Evolutionary conservation across 2,888 invertebrate species (phyloP).

Genomic region (Lycia hirtaria): DNA sequence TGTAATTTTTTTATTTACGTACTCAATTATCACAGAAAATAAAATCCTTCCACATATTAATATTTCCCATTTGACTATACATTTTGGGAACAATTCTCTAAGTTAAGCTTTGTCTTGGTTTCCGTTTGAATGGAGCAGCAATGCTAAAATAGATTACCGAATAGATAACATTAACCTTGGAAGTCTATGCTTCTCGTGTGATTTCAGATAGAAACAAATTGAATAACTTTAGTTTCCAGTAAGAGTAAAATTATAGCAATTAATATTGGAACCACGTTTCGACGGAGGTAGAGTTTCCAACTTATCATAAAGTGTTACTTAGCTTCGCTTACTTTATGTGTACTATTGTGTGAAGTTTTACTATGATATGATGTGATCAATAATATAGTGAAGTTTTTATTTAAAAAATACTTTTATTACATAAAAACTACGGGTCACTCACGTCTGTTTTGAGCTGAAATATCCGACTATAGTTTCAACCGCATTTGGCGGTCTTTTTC

Average conservation of each 20-base stretch:
- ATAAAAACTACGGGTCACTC: too few relatives aligned
- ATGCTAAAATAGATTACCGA: slow-evolving; percentile 58
- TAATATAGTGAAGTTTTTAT: too few relatives aligned
- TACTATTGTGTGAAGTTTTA: too few relatives aligned
- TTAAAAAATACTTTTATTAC: too few relatives aligned
- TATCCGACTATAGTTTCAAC: too few relatives aligned
- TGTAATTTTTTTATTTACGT: too few relatives aligned
- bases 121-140: slow-evolving; percentile 55
- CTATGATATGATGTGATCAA: too few relatives aligned
- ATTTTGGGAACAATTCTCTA: slow-evolving; percentile 61
- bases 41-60: neutral
- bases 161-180: slow-evolving; percentile 48
- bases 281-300: neutral
- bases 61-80: slow-evolving; percentile 27
- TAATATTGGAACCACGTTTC: neutral
- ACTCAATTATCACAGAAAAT: too few relatives aligned
- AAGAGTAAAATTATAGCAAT: neutral
- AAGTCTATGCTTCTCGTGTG: slow-evolving; percentile 21
- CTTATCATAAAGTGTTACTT: neutral
- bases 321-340: neutral
- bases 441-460: too few relatives aligned
- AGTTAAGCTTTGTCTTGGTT: slow-evolving; percentile 62
- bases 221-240: slow-evolving; percentile 31
- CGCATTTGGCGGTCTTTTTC: too few relatives aligned
- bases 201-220: slow-evolving; percentile 37